Evolutionary conservation across 2,113 vertebrate genomes (phyloP), one percentile per base, ranked within the genome.

Genomic region (Tor tambroides): DNA sequence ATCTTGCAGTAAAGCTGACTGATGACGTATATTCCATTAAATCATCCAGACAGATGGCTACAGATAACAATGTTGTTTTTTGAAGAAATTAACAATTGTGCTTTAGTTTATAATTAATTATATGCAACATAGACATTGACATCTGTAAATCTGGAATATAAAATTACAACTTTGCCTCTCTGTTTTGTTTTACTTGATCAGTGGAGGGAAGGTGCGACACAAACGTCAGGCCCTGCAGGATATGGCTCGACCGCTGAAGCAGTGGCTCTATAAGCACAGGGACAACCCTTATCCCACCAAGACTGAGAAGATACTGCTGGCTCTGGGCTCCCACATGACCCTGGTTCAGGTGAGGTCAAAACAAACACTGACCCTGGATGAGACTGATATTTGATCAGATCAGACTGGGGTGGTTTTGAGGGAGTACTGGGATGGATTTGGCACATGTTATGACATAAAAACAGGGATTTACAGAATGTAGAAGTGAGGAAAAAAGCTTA

Each of bases 281-380:
- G 97, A 99, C 94, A 99, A 99, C 91, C 98, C 98, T 0, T 99
- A 99, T 85, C 98, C 98, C 76, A 99, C 98, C 89, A 99, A 99
- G 94, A 99, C 98, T 0, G 98, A 99, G 94, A 99, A 99, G 95
- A 98, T 99, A 69, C 95, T 99, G 80, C 90, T 99, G 91, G 98
- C 98, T 46, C 96, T 99, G 21, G 98, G 98, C 88, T 99, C 98
- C 15, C 97, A 99, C 92, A 99, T 99, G 98, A 99, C 98, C 6
- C 92, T 99, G 26, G 98, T 99, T 69, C 98, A 99, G 97, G 98
- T 99, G 95, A 96, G 91, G 12, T 79, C 38, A 12, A 61, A 41
- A 21, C 26, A 14, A 72, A 6, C 21, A 38, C 11, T 67, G 26
- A 41, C 19, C 7, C 10, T 32, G 28, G 7, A 43, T 28, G 15